phyloP scores from a whole-genome alignment of 30 jellyfish, hydroid and myxozoan genomes.

The Morbakka virulenta region DNA sequence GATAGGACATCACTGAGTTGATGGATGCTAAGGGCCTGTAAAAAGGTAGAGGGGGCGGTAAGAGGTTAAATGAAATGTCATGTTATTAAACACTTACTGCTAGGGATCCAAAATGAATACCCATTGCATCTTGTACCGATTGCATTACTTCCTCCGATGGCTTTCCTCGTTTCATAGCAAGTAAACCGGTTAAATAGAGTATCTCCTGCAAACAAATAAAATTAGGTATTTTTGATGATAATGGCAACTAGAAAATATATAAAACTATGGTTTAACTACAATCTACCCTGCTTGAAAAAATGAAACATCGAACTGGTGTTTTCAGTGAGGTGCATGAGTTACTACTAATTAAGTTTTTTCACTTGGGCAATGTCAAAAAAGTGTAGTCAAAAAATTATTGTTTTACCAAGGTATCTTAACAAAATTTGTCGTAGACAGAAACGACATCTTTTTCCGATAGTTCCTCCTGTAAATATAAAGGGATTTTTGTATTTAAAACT shows the following conservation, averaged over 20 bases:
- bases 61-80: too few relatives aligned
- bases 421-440: not conserved
- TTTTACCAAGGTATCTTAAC: not conserved
- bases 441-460: too few relatives aligned
- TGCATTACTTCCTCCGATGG: constrained; percentile 80
- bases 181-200: constrained; percentile 68
- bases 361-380: not conserved
- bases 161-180: constrained; percentile 67
- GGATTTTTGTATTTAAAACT: too few relatives aligned
- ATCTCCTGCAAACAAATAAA: constrained; percentile 58
- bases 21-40: too few relatives aligned
- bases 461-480: too few relatives aligned
- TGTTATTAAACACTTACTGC: constrained; percentile 59
- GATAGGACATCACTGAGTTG: too few relatives aligned
- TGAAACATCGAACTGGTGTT: too few relatives aligned
- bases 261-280: not conserved
- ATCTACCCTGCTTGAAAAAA: too few relatives aligned
- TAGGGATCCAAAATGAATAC: constrained; percentile 65
- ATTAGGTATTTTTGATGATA: not conserved
- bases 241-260: not conserved
- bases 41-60: too few relatives aligned
- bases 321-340: too few relatives aligned
- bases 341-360: not conserved
- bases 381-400: not conserved
- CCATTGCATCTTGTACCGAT: constrained; percentile 78